These are phyloP conservation scores for Prostheceraeus crozeri DNA, from an alignment of 2,888 invertebrate genomes.

Conservation along the genomic window DNA sequence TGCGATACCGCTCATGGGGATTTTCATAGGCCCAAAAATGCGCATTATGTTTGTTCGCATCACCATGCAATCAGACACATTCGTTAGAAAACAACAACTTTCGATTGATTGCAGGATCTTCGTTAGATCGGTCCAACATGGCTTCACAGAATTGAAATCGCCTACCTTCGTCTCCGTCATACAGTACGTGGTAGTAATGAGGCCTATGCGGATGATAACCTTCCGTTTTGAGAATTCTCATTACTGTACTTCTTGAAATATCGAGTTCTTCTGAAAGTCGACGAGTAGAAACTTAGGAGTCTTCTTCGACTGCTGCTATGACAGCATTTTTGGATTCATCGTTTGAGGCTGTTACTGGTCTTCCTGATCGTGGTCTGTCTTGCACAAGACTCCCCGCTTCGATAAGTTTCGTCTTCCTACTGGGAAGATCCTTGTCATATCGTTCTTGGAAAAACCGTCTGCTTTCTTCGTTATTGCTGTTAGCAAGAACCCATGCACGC, in stretches of 20 bases:
- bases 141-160: slow-evolving; percentile 16
- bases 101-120: neutral
- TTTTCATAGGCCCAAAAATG: slow-evolving; percentile 22
- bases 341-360: too few relatives aligned
- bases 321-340: too few relatives aligned
- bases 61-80: neutral
- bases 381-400: too few relatives aligned
- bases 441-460: too few relatives aligned
- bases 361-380: too few relatives aligned
- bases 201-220: slow-evolving; percentile 16
- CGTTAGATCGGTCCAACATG: neutral
- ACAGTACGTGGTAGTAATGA: slow-evolving; percentile 3
- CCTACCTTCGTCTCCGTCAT: slow-evolving; percentile 6
- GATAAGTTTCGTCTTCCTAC: too few relatives aligned
- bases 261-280: slow-evolving; percentile 12
- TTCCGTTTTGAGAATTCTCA: slow-evolving; percentile 7
- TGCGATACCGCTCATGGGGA: neutral
- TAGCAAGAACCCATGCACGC: too few relatives aligned
- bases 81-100: slow-evolving; percentile 19
- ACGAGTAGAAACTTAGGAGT: too few relatives aligned
- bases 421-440: too few relatives aligned
- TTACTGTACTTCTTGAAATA: slow-evolving; percentile 14
- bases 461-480: too few relatives aligned
- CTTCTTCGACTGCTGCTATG: too few relatives aligned
- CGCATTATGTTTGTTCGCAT: slow-evolving; percentile 16